Conservation (phyloP, 1,140 invertebrate genomes). For the Charaxes varanes region DNA sequence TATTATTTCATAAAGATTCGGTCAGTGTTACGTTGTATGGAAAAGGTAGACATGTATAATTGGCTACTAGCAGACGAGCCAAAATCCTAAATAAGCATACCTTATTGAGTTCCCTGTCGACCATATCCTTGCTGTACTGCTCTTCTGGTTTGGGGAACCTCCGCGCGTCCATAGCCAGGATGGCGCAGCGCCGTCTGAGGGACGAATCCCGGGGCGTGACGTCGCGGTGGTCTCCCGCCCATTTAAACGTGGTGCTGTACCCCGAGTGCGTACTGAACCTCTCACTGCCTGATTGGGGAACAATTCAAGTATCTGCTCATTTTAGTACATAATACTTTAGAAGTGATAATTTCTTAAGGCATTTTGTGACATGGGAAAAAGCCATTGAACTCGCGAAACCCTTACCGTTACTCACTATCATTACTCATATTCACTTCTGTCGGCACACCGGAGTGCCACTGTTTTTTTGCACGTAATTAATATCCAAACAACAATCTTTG, state of each 20-base stretch:
- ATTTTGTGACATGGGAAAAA: too few relatives aligned
- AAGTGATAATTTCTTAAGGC: too few relatives aligned
- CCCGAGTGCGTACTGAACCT: conserved; percentile 14
- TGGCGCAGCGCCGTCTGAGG: conserved; percentile 5
- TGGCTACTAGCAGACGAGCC: too few relatives aligned
- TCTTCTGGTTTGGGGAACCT: conserved; percentile 11
- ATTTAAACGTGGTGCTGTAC: conserved; percentile 14
- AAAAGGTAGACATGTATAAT: neutral
- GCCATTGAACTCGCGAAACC: too few relatives aligned
- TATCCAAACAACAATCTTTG: too few relatives aligned
- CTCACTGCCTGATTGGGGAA: conserved; percentile 5
- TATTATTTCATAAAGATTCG: too few relatives aligned
- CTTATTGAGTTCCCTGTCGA: conserved; percentile 17
- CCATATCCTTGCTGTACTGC: conserved; percentile 13
- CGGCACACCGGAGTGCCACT: too few relatives aligned
- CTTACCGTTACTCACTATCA: too few relatives aligned
- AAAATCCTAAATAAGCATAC: conserved; percentile 2
- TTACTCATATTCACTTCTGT: too few relatives aligned
- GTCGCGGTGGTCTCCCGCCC: conserved; percentile 9
- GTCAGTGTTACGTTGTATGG: neutral
- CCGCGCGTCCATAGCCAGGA: conserved; percentile 10
- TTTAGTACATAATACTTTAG: too few relatives aligned
- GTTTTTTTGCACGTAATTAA: too few relatives aligned
- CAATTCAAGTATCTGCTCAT: too few relatives aligned
- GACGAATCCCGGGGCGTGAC: conserved; percentile 7